These are phyloP conservation scores for Ia io DNA, from an alignment of 2,113 vertebrate genomes.

Conservation along the genomic window DNA sequence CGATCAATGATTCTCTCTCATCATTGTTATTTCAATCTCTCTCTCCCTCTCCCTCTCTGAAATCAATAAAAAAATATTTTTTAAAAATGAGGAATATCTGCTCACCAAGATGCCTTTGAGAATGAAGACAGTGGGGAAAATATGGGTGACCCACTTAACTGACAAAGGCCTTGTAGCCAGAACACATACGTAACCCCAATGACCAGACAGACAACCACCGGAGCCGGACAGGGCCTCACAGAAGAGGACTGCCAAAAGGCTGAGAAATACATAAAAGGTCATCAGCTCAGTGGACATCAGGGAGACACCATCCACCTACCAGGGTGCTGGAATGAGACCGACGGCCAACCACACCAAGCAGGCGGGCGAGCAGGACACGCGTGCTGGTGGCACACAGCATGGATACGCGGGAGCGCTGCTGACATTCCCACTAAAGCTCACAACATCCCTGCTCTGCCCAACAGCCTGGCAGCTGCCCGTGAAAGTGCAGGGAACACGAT, in stretches of 20 bases:
- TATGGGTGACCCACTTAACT: background rate
- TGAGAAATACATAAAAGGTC: rapidly evolving
- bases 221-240: too few relatives aligned
- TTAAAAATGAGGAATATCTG: background rate
- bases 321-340: rapidly evolving
- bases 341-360: background rate
- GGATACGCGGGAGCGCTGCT: background rate
- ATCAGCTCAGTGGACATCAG: background rate
- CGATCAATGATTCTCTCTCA: too few relatives aligned
- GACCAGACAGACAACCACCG: too few relatives aligned
- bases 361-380: background rate
- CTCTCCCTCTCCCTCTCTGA: too few relatives aligned
- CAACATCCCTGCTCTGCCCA: background rate
- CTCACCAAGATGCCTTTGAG: background rate
- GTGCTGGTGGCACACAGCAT: background rate
- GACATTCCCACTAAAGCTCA: background rate
- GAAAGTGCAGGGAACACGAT: background rate
- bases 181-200: rapidly evolving
- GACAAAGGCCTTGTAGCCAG: background rate
- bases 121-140: too few relatives aligned
- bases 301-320: background rate
- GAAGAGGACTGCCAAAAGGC: background rate
- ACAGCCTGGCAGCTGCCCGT: background rate
- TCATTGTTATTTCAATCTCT: too few relatives aligned
- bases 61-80: too few relatives aligned